Base-by-base conservation (phyloP, 2,113 vertebrate species). In the Pipa parva region DNA sequence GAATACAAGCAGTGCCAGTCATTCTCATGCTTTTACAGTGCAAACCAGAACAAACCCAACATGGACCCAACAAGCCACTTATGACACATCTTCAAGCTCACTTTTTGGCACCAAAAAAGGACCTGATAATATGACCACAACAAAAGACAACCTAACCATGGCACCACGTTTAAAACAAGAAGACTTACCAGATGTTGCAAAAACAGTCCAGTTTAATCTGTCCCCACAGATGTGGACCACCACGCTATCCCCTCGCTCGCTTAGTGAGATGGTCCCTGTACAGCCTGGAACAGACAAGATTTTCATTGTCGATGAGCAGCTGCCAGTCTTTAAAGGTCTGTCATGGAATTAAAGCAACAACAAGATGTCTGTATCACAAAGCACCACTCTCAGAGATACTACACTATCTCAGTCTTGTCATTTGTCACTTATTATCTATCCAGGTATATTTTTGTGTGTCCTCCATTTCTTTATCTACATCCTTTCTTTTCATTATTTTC, bases 301-400 rank as follows among this genome's bases (percentile, higher is more conserved):
- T 37, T 70, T 70, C 66, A 70, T 70, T 31, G 58, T 70, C 22
- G 66, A 70, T n/a, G 66, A 70, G 49, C 66, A 70, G 7, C 66
- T 22, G 21, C 66, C 66, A 24, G 58, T 70, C 33, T 70, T 54
- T 70, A 70, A 70, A 70, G 66, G 66, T 70, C 57, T 52, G 66
- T 60, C 20, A 45, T 50, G 64, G 36, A 39, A 25, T 15, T 11
- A 52, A 37, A n/a, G 33, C 33, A 9, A 11, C 39, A 42, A 2
- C 39, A 42, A 42, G 39, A 42, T 42, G 39, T 42, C 39, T 42
- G 10, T 26, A 42, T 25, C 21, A 49, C 18, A 22, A 49, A 24
- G 21, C 46, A 21, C 46, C 46, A 49, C 10, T 49, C 20, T 49
- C 46, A 49, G 18, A 49, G 46, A 22, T 49, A 49, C 46, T 49